Conservation (phyloP, 37 sponge, comb jelly and placozoan genomes). For the Spongilla lacustris region DNA sequence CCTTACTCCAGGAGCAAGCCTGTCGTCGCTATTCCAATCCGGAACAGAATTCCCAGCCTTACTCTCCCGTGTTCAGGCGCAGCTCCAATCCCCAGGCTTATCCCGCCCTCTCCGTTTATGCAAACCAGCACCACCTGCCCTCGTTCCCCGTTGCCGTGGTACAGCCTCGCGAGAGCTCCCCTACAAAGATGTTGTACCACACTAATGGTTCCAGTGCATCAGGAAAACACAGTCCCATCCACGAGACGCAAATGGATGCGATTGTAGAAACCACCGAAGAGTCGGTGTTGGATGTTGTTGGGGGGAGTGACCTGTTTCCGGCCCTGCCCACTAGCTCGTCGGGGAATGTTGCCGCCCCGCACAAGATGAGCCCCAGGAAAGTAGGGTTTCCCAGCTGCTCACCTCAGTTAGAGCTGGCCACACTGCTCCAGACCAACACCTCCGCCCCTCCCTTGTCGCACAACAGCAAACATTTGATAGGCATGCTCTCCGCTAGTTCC, state of each 20-base stretch:
- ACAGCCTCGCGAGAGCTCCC: conserved; percentile 23
- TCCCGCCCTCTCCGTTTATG: not conserved
- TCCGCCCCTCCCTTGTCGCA: not conserved
- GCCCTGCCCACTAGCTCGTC: not conserved
- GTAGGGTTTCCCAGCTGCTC: not conserved
- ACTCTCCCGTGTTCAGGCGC: not conserved
- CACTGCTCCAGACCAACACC: not conserved
- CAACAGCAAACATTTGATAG: not conserved
- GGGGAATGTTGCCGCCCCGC: not conserved
- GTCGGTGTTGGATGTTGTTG: not conserved
- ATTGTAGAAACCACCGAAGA: conserved; percentile 53
- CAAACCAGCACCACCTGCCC: conserved; percentile 13
- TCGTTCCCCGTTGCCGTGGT: conserved; percentile 49
- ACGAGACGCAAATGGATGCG: conserved; percentile 49
- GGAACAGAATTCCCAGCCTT: not conserved
- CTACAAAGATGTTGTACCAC: conserved; percentile 24
- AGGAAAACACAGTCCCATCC: conserved; percentile 39
- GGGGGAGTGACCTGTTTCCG: not conserved
- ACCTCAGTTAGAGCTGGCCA: not conserved
- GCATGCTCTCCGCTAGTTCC: not conserved
- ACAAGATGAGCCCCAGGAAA: not conserved
- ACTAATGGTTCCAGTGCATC: not conserved
- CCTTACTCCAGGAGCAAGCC: not conserved
- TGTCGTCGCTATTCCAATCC: not conserved
- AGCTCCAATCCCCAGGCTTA: not conserved